A percentile compares a stretch with the other conserved stretches of the same genome.
Conservation (phyloP, 2,888 invertebrate species). For the Sicus ferrugineus region DNA sequence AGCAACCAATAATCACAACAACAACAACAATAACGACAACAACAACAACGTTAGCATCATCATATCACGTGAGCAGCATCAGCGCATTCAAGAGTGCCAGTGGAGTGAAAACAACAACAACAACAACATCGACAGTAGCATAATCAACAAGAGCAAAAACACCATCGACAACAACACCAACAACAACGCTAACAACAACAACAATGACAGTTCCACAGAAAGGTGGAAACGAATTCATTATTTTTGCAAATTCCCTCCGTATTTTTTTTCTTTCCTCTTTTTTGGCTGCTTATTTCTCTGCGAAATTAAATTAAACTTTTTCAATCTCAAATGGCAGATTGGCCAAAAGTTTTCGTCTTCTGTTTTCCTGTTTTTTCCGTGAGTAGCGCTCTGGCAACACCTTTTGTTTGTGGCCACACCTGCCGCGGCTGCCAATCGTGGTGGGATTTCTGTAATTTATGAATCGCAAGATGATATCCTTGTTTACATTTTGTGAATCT, state of each 20-base stretch:
- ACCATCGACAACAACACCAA: not conserved
- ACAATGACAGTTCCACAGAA: not conserved
- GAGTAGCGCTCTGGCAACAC: not conserved
- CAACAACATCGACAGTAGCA: conserved; percentile 1
- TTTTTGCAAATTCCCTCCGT: conserved; percentile 17
- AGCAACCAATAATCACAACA: not conserved
- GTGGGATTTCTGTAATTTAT: not conserved
- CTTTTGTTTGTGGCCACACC: conserved; percentile 1
- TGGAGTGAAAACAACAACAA: too few relatives aligned
- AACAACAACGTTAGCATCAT: not conserved
- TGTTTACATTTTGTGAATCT: not conserved
- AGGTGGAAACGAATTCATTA: conserved; percentile 34
- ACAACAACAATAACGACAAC: not conserved
- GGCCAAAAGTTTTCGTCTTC: not conserved
- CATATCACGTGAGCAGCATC: not conserved
- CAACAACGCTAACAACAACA: conserved; percentile 8
- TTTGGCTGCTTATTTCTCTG: conserved; percentile 38
- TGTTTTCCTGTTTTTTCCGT: not conserved
- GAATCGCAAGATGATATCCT: not conserved
- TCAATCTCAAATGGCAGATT: conserved; percentile 48
- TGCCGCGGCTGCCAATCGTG: too few relatives aligned
- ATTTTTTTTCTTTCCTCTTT: conserved; percentile 5
- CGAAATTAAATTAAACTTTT: conserved; percentile 48
- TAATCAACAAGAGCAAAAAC: not conserved
- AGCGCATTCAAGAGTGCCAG: not conserved